These are phyloP conservation scores for Hirundo rustica DNA, from an alignment of 2,797 vertebrate species.

Conservation along the genomic window DNA sequence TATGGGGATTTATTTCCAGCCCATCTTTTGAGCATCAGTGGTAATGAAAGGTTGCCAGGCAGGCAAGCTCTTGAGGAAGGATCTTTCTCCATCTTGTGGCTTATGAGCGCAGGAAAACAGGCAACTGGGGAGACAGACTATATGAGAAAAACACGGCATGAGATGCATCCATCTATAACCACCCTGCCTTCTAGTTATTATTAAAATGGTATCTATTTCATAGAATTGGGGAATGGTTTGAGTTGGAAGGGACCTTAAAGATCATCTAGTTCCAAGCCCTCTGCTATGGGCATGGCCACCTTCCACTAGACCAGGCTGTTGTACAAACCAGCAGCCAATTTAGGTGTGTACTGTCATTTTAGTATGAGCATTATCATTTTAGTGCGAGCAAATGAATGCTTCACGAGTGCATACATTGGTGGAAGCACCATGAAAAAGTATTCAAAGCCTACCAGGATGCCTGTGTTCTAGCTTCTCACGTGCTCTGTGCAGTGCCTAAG, in stretches of 20 bases:
- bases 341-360: not conserved
- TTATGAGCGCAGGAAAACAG: fast-evolving
- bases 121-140: too few relatives aligned
- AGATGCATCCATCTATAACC: fast-evolving
- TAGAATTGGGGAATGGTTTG: not conserved
- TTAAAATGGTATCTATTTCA: not conserved
- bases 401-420: fast-evolving
- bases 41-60: not conserved
- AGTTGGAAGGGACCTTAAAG: not conserved
- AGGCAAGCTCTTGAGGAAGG: fast-evolving
- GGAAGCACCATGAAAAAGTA: not conserved
- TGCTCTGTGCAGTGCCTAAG: not conserved
- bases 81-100: not conserved
- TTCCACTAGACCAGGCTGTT: not conserved
- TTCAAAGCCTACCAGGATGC: not conserved
- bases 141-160: not conserved
- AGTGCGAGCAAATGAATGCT: not conserved
- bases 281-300: not conserved
- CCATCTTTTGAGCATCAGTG: not conserved
- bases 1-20: not conserved
- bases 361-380: not conserved
- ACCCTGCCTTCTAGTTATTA: not conserved
- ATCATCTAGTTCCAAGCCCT: not conserved
- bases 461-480: not conserved
- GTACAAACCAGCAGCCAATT: not conserved